Conservation (phyloP, 2,113 vertebrate species). For the Corynorhinus townsendii region DNA sequence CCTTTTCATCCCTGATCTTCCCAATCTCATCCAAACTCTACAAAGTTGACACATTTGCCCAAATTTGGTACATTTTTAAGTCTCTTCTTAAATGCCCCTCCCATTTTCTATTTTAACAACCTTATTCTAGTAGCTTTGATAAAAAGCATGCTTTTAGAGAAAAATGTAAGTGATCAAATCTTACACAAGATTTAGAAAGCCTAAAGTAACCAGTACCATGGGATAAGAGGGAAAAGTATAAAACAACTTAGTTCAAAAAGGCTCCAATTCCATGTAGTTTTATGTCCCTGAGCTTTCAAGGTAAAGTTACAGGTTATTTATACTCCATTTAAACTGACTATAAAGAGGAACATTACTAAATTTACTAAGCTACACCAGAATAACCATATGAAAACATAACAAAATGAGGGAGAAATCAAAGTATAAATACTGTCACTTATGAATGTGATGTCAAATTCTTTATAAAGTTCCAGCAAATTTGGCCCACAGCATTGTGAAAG, state of each 20-base stretch:
- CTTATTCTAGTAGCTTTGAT: not conserved
- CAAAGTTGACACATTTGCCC: not conserved
- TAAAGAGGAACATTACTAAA: not conserved
- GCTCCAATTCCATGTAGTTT: not conserved
- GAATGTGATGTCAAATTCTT: not conserved
- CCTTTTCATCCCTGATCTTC: not conserved
- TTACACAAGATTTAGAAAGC: not conserved
- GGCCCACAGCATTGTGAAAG: not conserved
- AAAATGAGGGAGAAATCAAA: not conserved
- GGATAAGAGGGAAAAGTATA: not conserved
- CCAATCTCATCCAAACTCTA: not conserved
- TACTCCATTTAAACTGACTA: not conserved
- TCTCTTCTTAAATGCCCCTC: not conserved
- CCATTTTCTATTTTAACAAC: not conserved
- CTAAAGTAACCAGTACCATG: not conserved
- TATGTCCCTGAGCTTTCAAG: not conserved
- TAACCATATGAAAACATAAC: not conserved
- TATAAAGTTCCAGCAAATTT: not conserved
- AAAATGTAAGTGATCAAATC: not conserved
- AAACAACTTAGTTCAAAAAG: not conserved
- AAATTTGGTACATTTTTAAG: not conserved
- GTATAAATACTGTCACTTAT: not conserved
- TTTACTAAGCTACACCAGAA: not conserved
- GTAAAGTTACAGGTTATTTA: not conserved
- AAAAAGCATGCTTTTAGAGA: not conserved